Evolutionary conservation across 2,797 vertebrate species (phyloP).

Genomic region (Chiloscyllium punctatum): DNA sequence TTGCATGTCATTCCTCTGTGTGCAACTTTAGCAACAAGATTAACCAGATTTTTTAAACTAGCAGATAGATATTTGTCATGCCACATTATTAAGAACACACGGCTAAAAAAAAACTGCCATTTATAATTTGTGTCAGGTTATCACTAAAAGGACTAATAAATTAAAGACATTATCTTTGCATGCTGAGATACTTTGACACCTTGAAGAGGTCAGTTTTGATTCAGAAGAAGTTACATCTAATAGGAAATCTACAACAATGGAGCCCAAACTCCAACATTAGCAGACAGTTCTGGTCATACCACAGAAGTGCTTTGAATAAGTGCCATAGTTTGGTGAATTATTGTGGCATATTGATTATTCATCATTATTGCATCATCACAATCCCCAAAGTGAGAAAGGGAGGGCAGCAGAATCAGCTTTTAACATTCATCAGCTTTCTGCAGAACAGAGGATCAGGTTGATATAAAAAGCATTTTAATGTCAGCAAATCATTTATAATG

Average conservation of each 20-base stretch:
- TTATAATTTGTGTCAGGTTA: neutral
- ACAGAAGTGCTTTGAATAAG: neutral
- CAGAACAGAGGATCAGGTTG: neutral
- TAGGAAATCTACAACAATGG: neutral
- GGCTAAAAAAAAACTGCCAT: too few relatives aligned
- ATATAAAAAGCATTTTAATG: neutral
- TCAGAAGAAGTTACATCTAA: neutral
- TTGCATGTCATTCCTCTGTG: neutral
- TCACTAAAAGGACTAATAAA: neutral
- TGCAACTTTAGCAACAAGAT: neutral
- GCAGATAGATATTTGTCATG: neutral
- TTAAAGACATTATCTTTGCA: neutral
- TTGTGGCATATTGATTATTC: neutral
- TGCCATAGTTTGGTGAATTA: neutral
- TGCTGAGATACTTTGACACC: too few relatives aligned
- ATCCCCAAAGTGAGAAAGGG: neutral
- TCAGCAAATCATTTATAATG: conserved; percentile 8
- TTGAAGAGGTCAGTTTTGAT: neutral
- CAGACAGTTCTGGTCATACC: conserved; percentile 23
- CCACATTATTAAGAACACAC: neutral
- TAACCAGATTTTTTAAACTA: neutral
- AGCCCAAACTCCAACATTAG: neutral
- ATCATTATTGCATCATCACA: neutral
- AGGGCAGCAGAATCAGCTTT: conserved; percentile 2
- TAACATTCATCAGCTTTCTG: neutral